A percentile compares a stretch with the other conserved stretches of the same genome.
phyloP scores from a whole-genome alignment of 1,140 invertebrate genomes.

The Pomacea maculata region DNA sequence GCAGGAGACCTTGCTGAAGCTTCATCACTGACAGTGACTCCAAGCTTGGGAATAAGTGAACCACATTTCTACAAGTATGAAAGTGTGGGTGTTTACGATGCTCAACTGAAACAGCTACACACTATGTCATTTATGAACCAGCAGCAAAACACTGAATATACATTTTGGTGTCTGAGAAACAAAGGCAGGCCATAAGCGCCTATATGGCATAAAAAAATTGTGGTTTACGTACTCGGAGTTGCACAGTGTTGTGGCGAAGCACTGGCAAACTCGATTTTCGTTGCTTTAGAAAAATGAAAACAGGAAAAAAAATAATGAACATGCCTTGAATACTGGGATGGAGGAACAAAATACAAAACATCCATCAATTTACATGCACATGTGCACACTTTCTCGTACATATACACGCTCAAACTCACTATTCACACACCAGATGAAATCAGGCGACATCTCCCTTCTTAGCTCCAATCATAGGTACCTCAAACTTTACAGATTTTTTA shows the following conservation, averaged over 20 bases:
- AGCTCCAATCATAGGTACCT: too few relatives aligned
- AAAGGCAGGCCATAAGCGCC: too few relatives aligned
- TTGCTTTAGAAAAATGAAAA: slow-evolving; percentile 8
- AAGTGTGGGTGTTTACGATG: background rate
- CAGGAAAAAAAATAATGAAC: slow-evolving; percentile 3
- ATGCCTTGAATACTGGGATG: background rate
- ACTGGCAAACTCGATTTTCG: slow-evolving; percentile 2
- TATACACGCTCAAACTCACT: too few relatives aligned
- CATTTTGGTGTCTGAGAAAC: too few relatives aligned
- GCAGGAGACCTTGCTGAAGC: too few relatives aligned
- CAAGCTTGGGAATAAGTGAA: background rate
- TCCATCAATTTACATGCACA: slow-evolving; percentile 4
- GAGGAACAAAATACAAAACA: background rate
- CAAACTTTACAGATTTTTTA: too few relatives aligned
- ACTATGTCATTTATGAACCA: too few relatives aligned
- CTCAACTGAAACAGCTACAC: too few relatives aligned
- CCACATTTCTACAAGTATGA: background rate
- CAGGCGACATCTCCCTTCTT: too few relatives aligned
- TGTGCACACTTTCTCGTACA: background rate
- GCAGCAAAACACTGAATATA: too few relatives aligned
- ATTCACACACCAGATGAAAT: too few relatives aligned
- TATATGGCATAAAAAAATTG: too few relatives aligned
- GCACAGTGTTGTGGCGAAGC: slow-evolving; percentile 1
- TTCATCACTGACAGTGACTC: background rate
- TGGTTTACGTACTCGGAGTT: slow-evolving; percentile 1